Evolutionary conservation across 1,140 invertebrate species (phyloP), one percentile per base, ranked within the genome.

Genomic region (Acromyrmex echinatior): DNA sequence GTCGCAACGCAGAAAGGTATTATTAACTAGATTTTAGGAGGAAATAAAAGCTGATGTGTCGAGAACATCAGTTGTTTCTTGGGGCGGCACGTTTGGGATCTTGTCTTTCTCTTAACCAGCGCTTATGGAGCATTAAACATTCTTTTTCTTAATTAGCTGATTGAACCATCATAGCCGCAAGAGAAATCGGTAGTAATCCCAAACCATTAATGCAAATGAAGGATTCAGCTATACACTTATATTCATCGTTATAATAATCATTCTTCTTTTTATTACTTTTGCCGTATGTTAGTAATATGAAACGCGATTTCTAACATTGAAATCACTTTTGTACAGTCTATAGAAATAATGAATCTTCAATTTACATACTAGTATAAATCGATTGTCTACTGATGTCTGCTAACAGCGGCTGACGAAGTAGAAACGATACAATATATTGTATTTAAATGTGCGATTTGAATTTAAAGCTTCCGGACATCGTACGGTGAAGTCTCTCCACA

Each of bases 151-250:
- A 81, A 81, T 81, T 81, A 81, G 4, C n/a, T 28, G 78, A 80
- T 56, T 53, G 65, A 71, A 81, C n/a, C 31, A 12, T 71, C 31
- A 12, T 79, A 65, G 25, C 62, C 25, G 77, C 60, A 21, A 51
- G 60, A 79, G 65, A 81, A 56, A 81, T 81, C 39, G 60, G 25
- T 45, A 39, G 56, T 70, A 81, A 81, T 10, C 63, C 12, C 21
- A 28, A 70, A 70, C 45, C 35, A 70, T 80, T 56, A 70, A 81
- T 71, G 78, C 78, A 81, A 81, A 81, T 81, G 78, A 56, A 71
- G 21, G 28, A 70, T 53, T 80, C 39, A 35, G 3, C 3, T 18
- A 12, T 31, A 62, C 12, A 7, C 31, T 28, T 39, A 5, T 35
- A 21, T 62, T 14, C 21, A 3, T 25, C 35, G n/a, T 80, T 9